Conservation (phyloP, 2,888 invertebrate genomes). For the Coelinius sp. region DNA sequence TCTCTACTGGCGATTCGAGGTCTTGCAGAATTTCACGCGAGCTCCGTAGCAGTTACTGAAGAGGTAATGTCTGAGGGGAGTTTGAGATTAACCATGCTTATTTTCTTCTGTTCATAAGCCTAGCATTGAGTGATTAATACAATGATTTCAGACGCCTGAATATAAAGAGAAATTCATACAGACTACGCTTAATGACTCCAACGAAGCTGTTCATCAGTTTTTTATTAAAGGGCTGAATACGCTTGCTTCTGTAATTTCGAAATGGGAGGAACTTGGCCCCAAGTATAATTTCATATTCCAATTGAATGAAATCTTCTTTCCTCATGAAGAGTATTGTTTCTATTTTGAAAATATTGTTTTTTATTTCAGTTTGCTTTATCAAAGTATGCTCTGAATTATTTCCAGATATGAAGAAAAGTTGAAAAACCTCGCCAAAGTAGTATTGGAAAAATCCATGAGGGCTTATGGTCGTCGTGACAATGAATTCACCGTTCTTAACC, state of each 20-base stretch:
- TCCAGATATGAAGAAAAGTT: slow-evolving; percentile 53
- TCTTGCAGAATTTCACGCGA: slow-evolving; percentile 74
- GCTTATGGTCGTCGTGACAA: neutral
- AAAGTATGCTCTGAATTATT: neutral
- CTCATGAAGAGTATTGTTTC: too few species aligned
- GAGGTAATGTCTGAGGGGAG: slow-evolving; percentile 65
- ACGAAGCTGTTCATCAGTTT: slow-evolving; percentile 36
- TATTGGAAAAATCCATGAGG: slow-evolving; percentile 29
- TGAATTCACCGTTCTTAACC: slow-evolving; percentile 59
- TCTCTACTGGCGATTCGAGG: slow-evolving; percentile 71
- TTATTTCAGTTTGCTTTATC: too few species aligned
- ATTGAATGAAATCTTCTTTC: too few species aligned
- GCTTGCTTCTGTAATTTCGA: slow-evolving; percentile 47
- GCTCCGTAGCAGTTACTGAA: slow-evolving; percentile 73
- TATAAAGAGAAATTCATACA: neutral
- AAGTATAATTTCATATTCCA: neutral
- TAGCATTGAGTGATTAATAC: neutral
- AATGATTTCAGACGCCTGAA: neutral
- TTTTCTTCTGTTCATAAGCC: neutral
- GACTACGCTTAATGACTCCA: neutral
- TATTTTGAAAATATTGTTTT: too few species aligned
- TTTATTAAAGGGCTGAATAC: slow-evolving; percentile 38
- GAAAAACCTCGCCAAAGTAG: slow-evolving; percentile 18
- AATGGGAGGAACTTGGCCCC: slow-evolving; percentile 54
- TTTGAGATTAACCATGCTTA: neutral